Base-by-base conservation (phyloP, 2,888 invertebrate species). In the Patella pellucida region DNA sequence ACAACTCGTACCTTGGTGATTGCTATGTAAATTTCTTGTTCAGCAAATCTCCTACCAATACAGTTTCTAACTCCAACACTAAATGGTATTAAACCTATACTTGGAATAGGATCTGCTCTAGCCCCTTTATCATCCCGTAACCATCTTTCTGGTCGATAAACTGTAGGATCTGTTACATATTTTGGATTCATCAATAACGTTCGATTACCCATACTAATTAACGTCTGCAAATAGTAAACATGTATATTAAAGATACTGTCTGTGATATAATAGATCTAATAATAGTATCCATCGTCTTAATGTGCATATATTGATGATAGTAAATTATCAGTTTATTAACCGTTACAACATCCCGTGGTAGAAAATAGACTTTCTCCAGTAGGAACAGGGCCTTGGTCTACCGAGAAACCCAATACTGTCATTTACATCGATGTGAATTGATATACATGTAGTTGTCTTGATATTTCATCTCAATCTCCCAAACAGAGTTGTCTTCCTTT, bases 21-120 rank as follows among this genome's bases (percentile, higher is more conserved):
- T 7, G 76, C 79, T 11, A 84, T 75, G 15, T 79, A 80, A 2
- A 83, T 78, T 72, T 96, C 91, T 79, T 90, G 90, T 78, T 91
- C 90, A 0, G 91, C 91, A 69, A 91, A 81, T 23, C 90, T 83
- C 70, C 88, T 81, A 2, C 92, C 92, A 5, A 91, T 89, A 81
- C 87, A 87, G 69, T 78, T 81, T 41, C 87, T 74, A 15, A 82
- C 77, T 11, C 87, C 87, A 69, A 83, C 82, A 9, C 87, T 85
- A 74, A 86, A 86, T 1, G 86, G 86, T 9, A 85, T 76, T 76
- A 76, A 81, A 23, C 83, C 84, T 71, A 83, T 83, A 16, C 80
- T 77, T 56, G 81, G 76, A 3, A 78, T 77, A 23, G 51, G 62
- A n/a, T 19, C 56, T 23, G 70, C 69, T 31, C 72, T 72, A 9